phyloP scores from a whole-genome alignment of 2,888 invertebrate species.

The Pherbina coryleti region DNA sequence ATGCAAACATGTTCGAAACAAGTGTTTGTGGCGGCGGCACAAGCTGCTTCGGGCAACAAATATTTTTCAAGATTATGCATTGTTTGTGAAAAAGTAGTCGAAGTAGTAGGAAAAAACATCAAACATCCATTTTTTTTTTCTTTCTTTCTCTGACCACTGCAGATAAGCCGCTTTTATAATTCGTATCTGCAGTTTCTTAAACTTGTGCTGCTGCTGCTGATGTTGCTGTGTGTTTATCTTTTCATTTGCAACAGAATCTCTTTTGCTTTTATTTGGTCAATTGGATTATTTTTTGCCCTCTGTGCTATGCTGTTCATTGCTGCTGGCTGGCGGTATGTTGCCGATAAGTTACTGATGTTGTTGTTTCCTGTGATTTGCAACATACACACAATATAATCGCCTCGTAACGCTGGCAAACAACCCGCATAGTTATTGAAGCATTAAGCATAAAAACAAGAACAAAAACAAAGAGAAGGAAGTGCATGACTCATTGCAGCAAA shows the following conservation, averaged over 20 bases:
- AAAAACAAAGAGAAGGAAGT: neutral
- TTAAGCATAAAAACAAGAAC: neutral
- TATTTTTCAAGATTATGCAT: neutral
- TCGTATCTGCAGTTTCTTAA: neutral
- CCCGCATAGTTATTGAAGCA: neutral
- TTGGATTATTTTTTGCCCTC: neutral
- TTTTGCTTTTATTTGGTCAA: neutral
- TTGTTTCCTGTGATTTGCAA: constrained; percentile 18
- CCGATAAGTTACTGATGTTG: constrained; percentile 12
- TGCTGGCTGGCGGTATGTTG: constrained; percentile 8
- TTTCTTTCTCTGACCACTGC: neutral
- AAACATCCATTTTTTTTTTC: neutral
- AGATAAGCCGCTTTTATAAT: neutral
- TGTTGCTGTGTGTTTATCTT: neutral
- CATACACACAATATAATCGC: neutral
- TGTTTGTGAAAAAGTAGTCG: neutral
- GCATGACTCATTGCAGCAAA: constrained; percentile 11
- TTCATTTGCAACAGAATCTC: neutral
- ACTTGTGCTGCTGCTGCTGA: neutral
- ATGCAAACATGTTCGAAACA: neutral
- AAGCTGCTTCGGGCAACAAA: neutral
- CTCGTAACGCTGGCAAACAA: neutral
- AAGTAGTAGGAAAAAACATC: neutral
- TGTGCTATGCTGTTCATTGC: neutral
- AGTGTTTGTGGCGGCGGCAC: neutral